Percentiles rank a stretch among this genome's conserved stretches.
Conservation (phyloP, 92 coral and sea anemone genomes). For the Zoanthus sansibaricus region DNA sequence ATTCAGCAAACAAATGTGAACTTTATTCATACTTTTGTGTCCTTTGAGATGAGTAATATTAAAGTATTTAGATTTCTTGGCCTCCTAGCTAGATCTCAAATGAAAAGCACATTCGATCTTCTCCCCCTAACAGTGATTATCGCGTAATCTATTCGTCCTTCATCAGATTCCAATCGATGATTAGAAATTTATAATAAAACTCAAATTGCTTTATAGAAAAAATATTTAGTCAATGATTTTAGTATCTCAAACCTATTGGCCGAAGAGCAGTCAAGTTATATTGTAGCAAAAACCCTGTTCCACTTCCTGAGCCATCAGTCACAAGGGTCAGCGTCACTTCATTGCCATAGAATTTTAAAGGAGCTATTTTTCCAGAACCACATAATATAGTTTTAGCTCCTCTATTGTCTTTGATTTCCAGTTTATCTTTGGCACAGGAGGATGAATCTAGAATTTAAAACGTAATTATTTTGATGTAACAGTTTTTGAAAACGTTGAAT, state of each 20-base stretch:
- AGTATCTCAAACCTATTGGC: neutral
- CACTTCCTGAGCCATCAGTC: conserved; percentile 43
- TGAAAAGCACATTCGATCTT: too few relatives aligned
- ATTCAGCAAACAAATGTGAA: too few relatives aligned
- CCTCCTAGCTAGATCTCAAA: too few relatives aligned
- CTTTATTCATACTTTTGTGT: too few relatives aligned
- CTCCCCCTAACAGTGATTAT: too few relatives aligned
- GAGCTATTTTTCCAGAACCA: neutral
- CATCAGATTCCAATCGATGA: too few relatives aligned
- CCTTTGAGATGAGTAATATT: too few relatives aligned
- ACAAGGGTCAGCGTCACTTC: conserved; percentile 21
- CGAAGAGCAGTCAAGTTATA: conserved; percentile 28
- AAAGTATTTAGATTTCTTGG: too few relatives aligned
- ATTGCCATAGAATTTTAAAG: conserved; percentile 4
- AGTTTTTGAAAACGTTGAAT: neutral
- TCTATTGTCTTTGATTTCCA: conserved; percentile 5
- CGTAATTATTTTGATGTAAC: neutral
- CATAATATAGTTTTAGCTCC: neutral
- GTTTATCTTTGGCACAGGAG: conserved; percentile 17
- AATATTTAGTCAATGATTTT: too few relatives aligned
- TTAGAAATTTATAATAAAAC: too few relatives aligned
- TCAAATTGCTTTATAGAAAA: too few relatives aligned
- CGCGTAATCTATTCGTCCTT: too few relatives aligned
- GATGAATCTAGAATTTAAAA: neutral
- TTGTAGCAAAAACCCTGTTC: conserved; percentile 12